Evolutionary conservation across 2,797 vertebrate genomes (phyloP).

Genomic region (Ammospiza maritima): DNA sequence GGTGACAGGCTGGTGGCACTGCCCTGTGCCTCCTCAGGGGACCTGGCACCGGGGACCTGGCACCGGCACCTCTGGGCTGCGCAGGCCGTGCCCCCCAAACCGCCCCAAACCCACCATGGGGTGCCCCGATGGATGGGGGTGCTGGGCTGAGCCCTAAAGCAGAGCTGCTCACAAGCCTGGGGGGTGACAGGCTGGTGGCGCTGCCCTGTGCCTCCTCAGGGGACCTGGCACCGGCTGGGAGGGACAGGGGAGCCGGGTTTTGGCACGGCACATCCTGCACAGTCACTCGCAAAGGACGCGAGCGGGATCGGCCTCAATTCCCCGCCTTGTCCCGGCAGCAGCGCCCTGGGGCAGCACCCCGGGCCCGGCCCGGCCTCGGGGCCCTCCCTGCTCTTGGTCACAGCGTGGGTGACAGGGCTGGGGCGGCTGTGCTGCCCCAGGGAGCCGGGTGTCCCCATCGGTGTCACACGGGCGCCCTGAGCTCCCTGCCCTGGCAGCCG

Average conservation of each 20-base stretch:
- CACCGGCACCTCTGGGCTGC: not conserved
- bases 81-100: accelerated
- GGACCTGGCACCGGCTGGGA: not conserved
- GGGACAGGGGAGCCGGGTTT: not conserved
- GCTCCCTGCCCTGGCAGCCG: not conserved
- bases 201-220: not conserved
- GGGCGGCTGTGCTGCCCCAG: not conserved
- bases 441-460: accelerated
- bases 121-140: not conserved
- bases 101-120: accelerated
- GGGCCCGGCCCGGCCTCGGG: not conserved
- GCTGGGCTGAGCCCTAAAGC: not conserved
- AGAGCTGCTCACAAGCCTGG: not conserved
- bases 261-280: not conserved
- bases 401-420: not conserved
- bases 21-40: not conserved
- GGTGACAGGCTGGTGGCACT: not conserved
- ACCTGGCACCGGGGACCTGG: not conserved
- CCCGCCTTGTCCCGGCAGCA: not conserved
- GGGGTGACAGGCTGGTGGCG: accelerated
- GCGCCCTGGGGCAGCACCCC: not conserved
- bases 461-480: accelerated
- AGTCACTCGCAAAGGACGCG: slow-evolving; percentile 10
- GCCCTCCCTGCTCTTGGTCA: not conserved
- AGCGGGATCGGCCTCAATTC: not conserved